phyloP scores from a whole-genome alignment of 2,888 invertebrate genomes.

The Vanessa cardui region DNA sequence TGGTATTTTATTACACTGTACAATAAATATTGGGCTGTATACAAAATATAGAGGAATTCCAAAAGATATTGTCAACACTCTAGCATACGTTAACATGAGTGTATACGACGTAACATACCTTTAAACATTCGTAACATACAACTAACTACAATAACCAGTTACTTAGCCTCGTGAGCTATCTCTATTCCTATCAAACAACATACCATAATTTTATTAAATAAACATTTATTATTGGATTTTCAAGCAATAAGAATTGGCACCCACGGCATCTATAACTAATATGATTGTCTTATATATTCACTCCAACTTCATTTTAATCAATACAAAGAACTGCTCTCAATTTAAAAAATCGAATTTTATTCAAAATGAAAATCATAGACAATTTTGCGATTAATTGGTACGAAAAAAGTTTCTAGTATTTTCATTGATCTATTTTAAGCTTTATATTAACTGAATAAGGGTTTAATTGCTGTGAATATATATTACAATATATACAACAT shows the following conservation, averaged over 20 bases:
- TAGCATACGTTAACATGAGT: constrained; percentile 69
- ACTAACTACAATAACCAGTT: constrained; percentile 39
- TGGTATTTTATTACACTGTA: constrained; percentile 82
- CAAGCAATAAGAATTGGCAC: constrained; percentile 57
- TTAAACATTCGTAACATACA: constrained; percentile 64
- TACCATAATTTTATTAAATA: constrained; percentile 26
- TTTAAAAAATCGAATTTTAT: neutral
- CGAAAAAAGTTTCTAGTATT: neutral
- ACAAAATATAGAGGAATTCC: constrained; percentile 81
- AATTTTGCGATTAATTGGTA: neutral
- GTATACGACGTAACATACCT: constrained; percentile 66
- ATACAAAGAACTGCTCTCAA: neutral
- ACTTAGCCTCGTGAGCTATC: constrained; percentile 43
- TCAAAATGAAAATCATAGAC: neutral
- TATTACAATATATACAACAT: constrained; percentile 39
- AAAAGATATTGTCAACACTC: constrained; percentile 82
- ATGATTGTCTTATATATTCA: constrained; percentile 48
- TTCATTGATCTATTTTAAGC: neutral
- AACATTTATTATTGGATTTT: constrained; percentile 42
- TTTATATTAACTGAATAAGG: neutral
- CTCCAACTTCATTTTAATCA: neutral
- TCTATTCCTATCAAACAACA: constrained; percentile 29
- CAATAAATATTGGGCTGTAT: constrained; percentile 81
- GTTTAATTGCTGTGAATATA: constrained; percentile 32
- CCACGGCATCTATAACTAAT: constrained; percentile 48